phyloP scores from a whole-genome alignment of 2,113 vertebrate genomes.

The Recurvirostra avosetta region DNA sequence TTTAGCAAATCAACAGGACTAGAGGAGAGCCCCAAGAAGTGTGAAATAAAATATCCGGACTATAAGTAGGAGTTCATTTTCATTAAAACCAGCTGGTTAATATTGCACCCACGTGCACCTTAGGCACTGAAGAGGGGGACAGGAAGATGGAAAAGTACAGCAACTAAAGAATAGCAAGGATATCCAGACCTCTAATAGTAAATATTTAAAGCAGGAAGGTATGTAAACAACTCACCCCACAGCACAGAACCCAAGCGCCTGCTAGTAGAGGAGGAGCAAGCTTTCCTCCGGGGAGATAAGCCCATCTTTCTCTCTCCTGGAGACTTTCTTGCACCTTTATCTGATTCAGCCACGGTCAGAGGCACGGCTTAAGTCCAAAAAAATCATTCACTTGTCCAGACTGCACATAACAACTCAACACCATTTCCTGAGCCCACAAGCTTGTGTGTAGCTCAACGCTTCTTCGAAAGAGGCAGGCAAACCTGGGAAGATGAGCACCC shows the following conservation, averaged over 20 bases:
- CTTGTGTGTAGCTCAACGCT: neutral
- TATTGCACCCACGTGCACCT: constrained; percentile 19
- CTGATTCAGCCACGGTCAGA: neutral
- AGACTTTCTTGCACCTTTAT: neutral
- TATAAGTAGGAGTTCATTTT: neutral
- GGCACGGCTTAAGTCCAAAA: neutral
- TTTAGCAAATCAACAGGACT: neutral
- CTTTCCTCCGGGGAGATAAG: neutral
- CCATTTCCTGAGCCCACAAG: neutral
- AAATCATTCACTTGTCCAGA: neutral
- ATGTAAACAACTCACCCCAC: constrained; percentile 16
- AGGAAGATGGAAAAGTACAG: neutral
- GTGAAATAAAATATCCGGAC: constrained; percentile 37
- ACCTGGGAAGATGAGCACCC: neutral
- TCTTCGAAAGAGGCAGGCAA: neutral
- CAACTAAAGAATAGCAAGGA: neutral
- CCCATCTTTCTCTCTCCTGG: neutral
- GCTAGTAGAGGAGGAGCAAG: neutral
- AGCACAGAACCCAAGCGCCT: neutral
- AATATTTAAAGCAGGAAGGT: constrained; percentile 33
- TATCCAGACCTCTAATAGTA: constrained; percentile 4
- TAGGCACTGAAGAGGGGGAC: neutral
- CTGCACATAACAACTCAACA: neutral
- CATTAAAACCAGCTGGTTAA: constrained; percentile 50
- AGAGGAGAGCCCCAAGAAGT: neutral